phyloP scores from a whole-genome alignment of 1,140 invertebrate species.

The Zeugodacus cucurbitae region DNA sequence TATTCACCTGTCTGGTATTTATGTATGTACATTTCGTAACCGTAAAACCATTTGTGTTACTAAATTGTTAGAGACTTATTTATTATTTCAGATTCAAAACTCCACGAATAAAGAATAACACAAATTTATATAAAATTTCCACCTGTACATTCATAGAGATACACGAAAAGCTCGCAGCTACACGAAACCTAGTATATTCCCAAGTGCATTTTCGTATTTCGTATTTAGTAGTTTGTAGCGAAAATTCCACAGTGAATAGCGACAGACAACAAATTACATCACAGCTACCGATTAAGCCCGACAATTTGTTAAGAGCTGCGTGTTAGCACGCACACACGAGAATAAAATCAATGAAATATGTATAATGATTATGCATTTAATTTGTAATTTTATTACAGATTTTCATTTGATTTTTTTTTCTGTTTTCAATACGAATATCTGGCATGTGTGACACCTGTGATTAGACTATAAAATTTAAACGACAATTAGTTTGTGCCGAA shows the following conservation, averaged over 20 bases:
- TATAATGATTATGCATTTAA: background rate
- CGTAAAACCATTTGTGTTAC: no score
- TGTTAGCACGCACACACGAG: background rate
- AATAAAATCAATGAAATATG: background rate
- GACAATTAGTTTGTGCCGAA: background rate
- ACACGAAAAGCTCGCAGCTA: background rate
- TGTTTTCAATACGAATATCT: background rate
- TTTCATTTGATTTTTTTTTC: background rate
- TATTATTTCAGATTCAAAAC: no score
- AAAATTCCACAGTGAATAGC: slow-evolving; percentile 14
- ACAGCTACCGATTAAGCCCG: slow-evolving; percentile 14
- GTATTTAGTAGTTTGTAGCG: background rate
- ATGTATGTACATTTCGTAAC: no score
- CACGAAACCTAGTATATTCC: background rate
- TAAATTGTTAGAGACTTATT: no score
- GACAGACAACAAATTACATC: slow-evolving; percentile 12
- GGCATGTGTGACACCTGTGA: slow-evolving; percentile 26
- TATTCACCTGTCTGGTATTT: no score
- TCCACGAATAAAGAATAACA: no score
- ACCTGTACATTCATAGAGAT: background rate
- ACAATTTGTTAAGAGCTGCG: background rate
- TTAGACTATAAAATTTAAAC: slow-evolving; percentile 22
- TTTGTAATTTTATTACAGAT: background rate
- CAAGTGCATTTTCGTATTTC: background rate
- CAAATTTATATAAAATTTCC: no score